Base-by-base conservation (phyloP, 1,140 invertebrate species). In the Papilio xuthus region DNA sequence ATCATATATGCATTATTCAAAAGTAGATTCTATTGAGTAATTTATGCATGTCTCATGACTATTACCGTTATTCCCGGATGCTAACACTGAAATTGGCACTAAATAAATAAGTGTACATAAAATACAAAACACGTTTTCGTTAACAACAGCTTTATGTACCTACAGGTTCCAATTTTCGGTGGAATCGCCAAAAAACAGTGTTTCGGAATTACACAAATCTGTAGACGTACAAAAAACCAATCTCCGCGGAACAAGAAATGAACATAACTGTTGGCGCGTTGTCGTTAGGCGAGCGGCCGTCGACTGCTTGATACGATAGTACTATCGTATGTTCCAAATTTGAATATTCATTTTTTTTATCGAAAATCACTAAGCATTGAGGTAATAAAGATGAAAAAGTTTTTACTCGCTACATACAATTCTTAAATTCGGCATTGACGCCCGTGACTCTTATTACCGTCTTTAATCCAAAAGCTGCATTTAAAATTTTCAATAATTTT, bases 161-260 rank as follows among this genome's bases (percentile, higher is more conserved):
- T 60, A 76, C 32, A 63, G 50, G 32, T 44, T 73, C 71, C 53
- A 76, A 76, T 76, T 63, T 63, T 76, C 74, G 74, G 41, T 42
- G 74, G 37, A 76, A 76, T 37, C 69, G 78, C 72, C 81, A 85
- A 85, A 85, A 81, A 80, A 41, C 69, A 71, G 37, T 79, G 80
- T 67, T 79, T 60, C 77, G 79, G 77, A 82, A 82, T 82, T 80
- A 83, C 79, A 80, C 78, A 81, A 85, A 79, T 83, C 79, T 78
- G 82, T 81, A 86, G 85, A 86, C 85, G 72, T 32, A 82, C 80
- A 85, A 86, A 86, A 86, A 86, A 82, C 79, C 56, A 79, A 84
- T 84, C 78, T 60, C 73, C 53, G 80, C 67, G 78, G 74, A 82
- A 75, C 76, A 79, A 74, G 81, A 80, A 84, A 79, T 79, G 79